Conservation (phyloP, 2,113 vertebrate species). For the Seriola dumerili region DNA sequence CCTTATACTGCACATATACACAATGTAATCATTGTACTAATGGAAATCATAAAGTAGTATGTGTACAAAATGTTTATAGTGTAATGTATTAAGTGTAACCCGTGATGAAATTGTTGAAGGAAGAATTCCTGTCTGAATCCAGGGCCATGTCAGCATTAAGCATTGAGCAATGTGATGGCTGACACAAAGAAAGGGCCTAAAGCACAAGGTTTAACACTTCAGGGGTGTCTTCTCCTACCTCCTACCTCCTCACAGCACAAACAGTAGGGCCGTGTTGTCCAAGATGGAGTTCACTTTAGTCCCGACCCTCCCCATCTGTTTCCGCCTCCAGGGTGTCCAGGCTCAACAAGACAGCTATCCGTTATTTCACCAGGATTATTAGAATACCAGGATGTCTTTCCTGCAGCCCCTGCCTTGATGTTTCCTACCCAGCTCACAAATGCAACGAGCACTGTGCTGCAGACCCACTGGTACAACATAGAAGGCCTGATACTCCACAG, state of each 20-base stretch:
- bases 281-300: conserved; percentile 54
- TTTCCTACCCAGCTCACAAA: conserved; percentile 5
- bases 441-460: conserved; percentile 6
- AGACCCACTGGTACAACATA: not conserved
- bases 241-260: conserved; percentile 39
- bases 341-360: conserved; percentile 43
- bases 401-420: conserved; percentile 46
- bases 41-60: not conserved
- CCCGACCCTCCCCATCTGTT: conserved; percentile 47
- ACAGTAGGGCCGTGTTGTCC: conserved; percentile 55
- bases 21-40: not conserved
- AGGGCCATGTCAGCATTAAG: conserved; percentile 33
- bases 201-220: conserved; percentile 65
- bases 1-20: not conserved
- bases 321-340: conserved; percentile 52
- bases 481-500: not conserved
- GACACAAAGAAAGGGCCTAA: conserved; percentile 61
- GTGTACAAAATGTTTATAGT: not conserved
- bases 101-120: not conserved
- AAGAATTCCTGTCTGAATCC: not conserved
- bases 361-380: conserved; percentile 33
- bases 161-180: conserved; percentile 45
- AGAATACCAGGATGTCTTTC: conserved; percentile 38
- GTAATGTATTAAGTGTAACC: not conserved
- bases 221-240: conserved; percentile 62